Evolutionary conservation across 2,888 invertebrate species (phyloP), one percentile per base, ranked within the genome.

Genomic region (Candidula unifasciata): DNA sequence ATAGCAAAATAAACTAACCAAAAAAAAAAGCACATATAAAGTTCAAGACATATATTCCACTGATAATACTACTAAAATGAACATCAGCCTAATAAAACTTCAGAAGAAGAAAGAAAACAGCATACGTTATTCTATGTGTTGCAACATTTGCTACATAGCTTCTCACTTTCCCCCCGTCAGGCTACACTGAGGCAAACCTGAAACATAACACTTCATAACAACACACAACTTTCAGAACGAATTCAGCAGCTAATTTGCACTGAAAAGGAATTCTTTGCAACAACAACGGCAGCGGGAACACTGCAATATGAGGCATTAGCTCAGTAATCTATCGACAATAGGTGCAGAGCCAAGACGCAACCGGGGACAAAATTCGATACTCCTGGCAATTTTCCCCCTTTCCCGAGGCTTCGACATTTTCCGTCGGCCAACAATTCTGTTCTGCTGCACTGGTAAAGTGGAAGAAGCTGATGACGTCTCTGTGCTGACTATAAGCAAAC

Each of bases 351-450:
- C 66, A 66, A 68, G 79, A 79, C 16, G 44, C 79, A 44, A 64
- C 66, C 37, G n/a, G 44, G 27, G 79, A 64, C 52, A 79, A 68
- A 79, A 79, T 79, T 79, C 79, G 68, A 79, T 79, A 79, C 30
- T 74, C 60, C 35, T 44, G 10, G 83, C 27, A 44, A 54, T 76
- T 80, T 76, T 71, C n/a, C n/a, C 35, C 33, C 68, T 57, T n/a
- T 35, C 52, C 54, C 68, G 71, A 54, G 33, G 77, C 68, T 54
- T 74, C 54, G 74, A 54, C 21, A 54, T 52, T 74, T 74, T 21
- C 5, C 27, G 30, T 18, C 27, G 54, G 30, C 74, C 18, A 16
- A 54, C 52, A 27, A 13, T 74, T 52, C 52, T 74, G 2, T 74
- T 16, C 73, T 74, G 35, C 60, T 6, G 37, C 0, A 27, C 33